Evolutionary conservation across 2,888 invertebrate species (phyloP).

Genomic region (Trichopria drosophilae): DNA sequence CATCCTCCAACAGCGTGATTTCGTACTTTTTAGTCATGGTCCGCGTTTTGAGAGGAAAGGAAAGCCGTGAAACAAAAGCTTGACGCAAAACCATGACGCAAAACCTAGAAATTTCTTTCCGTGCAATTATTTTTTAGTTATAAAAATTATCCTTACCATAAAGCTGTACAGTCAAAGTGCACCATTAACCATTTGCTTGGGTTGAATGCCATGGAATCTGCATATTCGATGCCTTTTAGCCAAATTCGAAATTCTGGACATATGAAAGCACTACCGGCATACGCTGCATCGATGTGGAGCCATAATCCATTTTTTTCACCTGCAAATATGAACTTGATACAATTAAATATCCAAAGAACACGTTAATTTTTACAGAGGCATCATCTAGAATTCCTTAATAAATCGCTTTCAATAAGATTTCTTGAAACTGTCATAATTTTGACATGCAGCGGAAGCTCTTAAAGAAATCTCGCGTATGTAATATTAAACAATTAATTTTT

Average conservation of each 20-base stretch:
- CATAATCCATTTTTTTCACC: constrained; percentile 82
- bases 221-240: constrained; percentile 87
- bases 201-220: constrained; percentile 96
- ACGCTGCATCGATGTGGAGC: constrained; percentile 97
- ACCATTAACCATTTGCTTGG: constrained; percentile 99
- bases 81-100: not conserved
- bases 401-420: too few species aligned
- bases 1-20: too few species aligned
- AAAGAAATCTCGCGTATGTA: too few species aligned
- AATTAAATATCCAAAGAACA: not conserved
- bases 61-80: not conserved
- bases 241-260: constrained; percentile 94
- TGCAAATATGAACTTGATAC: constrained; percentile 35
- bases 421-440: too few species aligned
- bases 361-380: too few species aligned
- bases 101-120: constrained; percentile 4
- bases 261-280: constrained; percentile 93
- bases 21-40: too few species aligned
- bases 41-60: not conserved
- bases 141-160: constrained; percentile 74
- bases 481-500: too few species aligned
- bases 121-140: constrained; percentile 30
- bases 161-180: constrained; percentile 97
- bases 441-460: too few species aligned
- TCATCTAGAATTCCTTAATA: too few species aligned